Evolutionary conservation across 1,140 invertebrate genomes (phyloP).

Genomic region (Andricus grossulariae): DNA sequence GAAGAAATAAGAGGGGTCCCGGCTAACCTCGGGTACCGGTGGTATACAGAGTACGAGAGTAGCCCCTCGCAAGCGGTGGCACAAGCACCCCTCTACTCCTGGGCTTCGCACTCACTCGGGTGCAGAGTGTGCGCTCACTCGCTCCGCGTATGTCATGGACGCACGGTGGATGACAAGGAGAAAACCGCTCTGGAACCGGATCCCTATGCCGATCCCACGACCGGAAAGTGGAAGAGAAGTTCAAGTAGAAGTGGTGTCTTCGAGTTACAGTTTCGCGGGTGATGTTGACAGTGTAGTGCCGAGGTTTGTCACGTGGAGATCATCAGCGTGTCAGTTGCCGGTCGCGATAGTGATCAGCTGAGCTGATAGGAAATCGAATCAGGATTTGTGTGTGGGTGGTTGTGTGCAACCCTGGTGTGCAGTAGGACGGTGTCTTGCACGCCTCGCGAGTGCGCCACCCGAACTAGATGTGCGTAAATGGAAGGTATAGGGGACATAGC

Average conservation of each 20-base stretch:
- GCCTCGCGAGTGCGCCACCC: slow-evolving; percentile 49
- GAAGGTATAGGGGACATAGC: slow-evolving; percentile 82
- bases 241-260: slow-evolving; percentile 20
- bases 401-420: slow-evolving; percentile 31
- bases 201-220: slow-evolving; percentile 55
- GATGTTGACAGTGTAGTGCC: neutral
- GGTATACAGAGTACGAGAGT: slow-evolving; percentile 9
- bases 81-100: slow-evolving; percentile 34
- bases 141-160: slow-evolving; percentile 68
- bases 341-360: slow-evolving; percentile 11
- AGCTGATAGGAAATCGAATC: slow-evolving; percentile 28
- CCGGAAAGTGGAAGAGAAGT: slow-evolving; percentile 36
- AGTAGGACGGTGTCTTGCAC: slow-evolving; percentile 53
- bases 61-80: slow-evolving; percentile 45
- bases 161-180: slow-evolving; percentile 58
- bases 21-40: slow-evolving; percentile 38
- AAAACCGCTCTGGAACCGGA: slow-evolving; percentile 51
- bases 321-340: slow-evolving; percentile 3
- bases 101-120: slow-evolving; percentile 55
- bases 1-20: slow-evolving; percentile 48
- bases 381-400: slow-evolving; percentile 36
- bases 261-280: slow-evolving; percentile 10
- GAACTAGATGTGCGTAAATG: slow-evolving; percentile 77
- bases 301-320: slow-evolving; percentile 16
- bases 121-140: slow-evolving; percentile 62